phyloP scores from a whole-genome alignment of 1,140 invertebrate genomes.

The Agrypnia vestita region DNA sequence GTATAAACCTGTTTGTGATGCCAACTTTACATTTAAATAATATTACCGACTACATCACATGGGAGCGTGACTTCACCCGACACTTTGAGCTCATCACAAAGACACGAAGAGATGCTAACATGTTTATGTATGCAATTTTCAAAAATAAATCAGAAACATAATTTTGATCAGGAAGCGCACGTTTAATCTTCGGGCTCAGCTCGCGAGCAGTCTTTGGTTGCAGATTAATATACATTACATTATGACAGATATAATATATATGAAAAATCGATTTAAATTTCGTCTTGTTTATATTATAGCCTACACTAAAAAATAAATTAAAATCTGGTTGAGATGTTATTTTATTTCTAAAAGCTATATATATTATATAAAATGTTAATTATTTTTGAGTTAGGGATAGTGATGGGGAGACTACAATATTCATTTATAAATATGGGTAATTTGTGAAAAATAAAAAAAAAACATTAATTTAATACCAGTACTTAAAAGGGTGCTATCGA shows the following conservation, averaged over 20 bases:
- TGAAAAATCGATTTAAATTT: not conserved
- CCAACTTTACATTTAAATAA: not conserved
- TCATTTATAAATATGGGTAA: not conserved
- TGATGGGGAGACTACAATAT: not conserved
- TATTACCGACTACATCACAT: conserved; percentile 1
- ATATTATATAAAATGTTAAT: conserved; percentile 6
- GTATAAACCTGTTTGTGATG: no score
- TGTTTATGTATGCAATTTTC: not conserved
- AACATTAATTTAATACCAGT: not conserved
- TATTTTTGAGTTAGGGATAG: no score
- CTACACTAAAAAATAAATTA: conserved; percentile 11
- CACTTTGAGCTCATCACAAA: not conserved
- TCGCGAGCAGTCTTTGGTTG: conserved; percentile 2
- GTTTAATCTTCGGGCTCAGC: no score
- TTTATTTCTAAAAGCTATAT: conserved; percentile 34
- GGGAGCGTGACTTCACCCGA: conserved; percentile 5
- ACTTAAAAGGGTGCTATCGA: no score
- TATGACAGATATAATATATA: conserved; percentile 2
- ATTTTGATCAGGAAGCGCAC: no score
- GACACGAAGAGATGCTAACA: conserved; percentile 1
- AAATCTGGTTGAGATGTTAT: conserved; percentile 34
- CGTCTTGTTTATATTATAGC: conserved; percentile 15
- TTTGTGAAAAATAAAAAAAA: conserved; percentile 10
- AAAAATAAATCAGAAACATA: not conserved
- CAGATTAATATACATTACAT: not conserved